phyloP scores from a whole-genome alignment of 2,113 vertebrate genomes.

The Craseonycteris thonglongyai region DNA sequence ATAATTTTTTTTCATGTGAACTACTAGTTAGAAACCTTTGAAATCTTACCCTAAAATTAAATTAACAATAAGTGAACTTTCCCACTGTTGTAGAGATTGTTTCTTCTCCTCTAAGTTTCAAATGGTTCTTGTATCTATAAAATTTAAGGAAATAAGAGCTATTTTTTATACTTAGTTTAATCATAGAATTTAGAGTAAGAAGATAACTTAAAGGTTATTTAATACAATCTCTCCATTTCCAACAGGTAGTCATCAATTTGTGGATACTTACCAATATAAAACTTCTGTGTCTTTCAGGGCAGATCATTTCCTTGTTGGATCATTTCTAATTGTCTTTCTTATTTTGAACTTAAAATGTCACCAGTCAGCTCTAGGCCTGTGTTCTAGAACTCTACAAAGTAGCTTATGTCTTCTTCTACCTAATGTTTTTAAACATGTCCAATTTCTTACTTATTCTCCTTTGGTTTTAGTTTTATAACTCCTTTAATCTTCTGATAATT shows the following conservation, averaged over 20 bases:
- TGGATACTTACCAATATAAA: neutral
- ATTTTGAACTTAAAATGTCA: neutral
- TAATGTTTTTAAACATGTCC: neutral
- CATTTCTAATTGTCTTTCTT: neutral
- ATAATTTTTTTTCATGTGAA: constrained; percentile 15
- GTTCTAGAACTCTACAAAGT: neutral
- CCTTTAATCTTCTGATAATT: neutral
- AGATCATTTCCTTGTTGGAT: neutral
- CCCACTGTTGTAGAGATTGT: neutral
- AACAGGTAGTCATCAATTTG: neutral
- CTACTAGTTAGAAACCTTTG: neutral
- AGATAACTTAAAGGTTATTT: neutral
- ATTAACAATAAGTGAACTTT: constrained; percentile 19
- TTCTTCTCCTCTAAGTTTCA: neutral
- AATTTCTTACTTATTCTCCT: neutral
- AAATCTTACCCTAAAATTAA: constrained; percentile 12
- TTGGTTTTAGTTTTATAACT: neutral
- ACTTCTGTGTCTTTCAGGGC: neutral
- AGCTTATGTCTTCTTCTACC: neutral
- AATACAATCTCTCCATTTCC: neutral
- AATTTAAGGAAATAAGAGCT: constrained; percentile 7
- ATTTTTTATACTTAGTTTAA: constrained; percentile 6
- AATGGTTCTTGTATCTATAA: neutral
- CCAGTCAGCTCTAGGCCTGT: neutral
- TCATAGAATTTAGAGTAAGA: neutral